phyloP scores from a whole-genome alignment of 53 echinoderm and acorn worm species.

The Henricia sp. region DNA sequence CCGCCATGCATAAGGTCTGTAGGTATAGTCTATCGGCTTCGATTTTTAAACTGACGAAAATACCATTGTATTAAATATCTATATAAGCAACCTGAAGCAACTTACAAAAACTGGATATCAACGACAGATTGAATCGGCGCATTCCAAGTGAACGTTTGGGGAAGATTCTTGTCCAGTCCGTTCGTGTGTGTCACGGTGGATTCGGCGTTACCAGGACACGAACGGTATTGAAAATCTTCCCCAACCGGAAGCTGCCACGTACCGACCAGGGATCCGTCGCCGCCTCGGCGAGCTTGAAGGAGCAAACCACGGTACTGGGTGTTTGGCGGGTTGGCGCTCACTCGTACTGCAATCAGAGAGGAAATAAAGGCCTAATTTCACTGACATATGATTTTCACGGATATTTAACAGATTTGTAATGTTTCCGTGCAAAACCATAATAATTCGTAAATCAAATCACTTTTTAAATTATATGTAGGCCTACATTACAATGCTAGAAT shows the following conservation, averaged over 20 bases:
- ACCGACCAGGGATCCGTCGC: background rate
- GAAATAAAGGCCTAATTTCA: too few species aligned
- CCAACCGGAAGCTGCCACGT: conserved; percentile 16
- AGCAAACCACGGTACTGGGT: conserved; percentile 19
- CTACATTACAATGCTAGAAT: too few species aligned
- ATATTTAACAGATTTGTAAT: too few species aligned
- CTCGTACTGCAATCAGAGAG: background rate
- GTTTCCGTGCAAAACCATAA: too few species aligned
- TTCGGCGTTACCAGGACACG: background rate
- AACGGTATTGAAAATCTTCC: background rate
- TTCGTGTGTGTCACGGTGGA: conserved; percentile 43
- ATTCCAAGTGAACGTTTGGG: conserved; percentile 33
- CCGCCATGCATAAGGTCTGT: too few species aligned
- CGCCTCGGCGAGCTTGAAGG: conserved; percentile 22
- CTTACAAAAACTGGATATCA: conserved; percentile 21
- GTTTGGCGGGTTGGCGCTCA: conserved; percentile 1
- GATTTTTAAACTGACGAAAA: too few species aligned
- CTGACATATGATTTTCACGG: too few species aligned
- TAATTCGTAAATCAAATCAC: too few species aligned
- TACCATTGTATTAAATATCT: too few species aligned
- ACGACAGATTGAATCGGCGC: conserved; percentile 16
- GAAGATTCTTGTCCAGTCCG: conserved; percentile 8
- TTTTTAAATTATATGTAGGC: too few species aligned
- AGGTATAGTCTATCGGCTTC: too few species aligned
- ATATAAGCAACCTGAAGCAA: too few species aligned